Evolutionary conservation across 1,140 invertebrate species (phyloP), one percentile per base, ranked within the genome.

Genomic region (Physella acuta): DNA sequence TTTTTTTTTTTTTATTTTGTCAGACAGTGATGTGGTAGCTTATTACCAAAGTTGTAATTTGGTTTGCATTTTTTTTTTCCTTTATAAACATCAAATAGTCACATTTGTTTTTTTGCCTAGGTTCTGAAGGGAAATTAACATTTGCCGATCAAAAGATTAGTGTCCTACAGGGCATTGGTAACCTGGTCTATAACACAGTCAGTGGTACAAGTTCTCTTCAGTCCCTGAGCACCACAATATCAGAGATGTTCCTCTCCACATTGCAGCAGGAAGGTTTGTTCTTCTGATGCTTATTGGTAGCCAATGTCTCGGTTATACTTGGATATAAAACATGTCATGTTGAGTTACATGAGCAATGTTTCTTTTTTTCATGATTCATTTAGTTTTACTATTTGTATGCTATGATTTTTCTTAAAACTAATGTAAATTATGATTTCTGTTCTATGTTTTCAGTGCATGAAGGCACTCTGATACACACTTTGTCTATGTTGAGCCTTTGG

Each of bases 111-210:
- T 53, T 60, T 64, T 60, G 58, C 60, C 62, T 28, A 86, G 86
- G 95, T 39, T 92, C 92, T 8, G 91, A 95, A 82, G 95, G 94
- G 3, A 98, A 97, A 84, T 87, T 98, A 44, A 95, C 93, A 4
- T 89, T 95, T 20, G 89, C 90, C 8, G 91, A 92, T 66, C 93
- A 97, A 78, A 93, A 95, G 84, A 90, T 95, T 16, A 92, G 91
- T 67, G 90, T 97, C n/a, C 84, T 97, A 26, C 89, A 77, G 36
- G 93, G 91, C 31, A 91, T 93, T 65, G 92, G 93, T 31, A 91
- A 90, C 79, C 86, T 95, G 36, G 93, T 91, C 78, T 88, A 89
- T 65, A 91, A 94, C 79, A 86, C 87, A 14, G 90, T 93, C 17
- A 82, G 86, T 24, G 89, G 88, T 2, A 87, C 86, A 5, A 86